Evolutionary conservation across 2,797 vertebrate genomes (phyloP), one percentile per base, ranked within the genome.

Genomic region (Capromys pilorides): DNA sequence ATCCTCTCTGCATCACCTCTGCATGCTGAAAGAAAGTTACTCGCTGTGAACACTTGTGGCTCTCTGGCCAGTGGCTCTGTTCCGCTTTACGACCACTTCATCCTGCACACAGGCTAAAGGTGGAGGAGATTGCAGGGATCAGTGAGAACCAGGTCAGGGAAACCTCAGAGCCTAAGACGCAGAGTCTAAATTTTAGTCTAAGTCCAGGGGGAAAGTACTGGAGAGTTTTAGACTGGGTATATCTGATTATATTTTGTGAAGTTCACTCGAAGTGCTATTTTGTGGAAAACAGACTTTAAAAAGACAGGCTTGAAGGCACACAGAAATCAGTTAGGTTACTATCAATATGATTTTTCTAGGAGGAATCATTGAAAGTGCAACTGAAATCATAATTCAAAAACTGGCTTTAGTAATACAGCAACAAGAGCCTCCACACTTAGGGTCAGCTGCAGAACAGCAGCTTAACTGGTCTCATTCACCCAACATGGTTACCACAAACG

Each of bases 181-280:
- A 67, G 49, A 86, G 9, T 85, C 78, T 62, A 86, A 4, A 49
- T 81, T 83, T 93, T 66, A 78, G 49, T 90, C 5, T 49, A 81
- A 86, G 54, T 45, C 45, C 84, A 93, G 51, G 0, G 26, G 45
- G 71, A 97, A 85, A 66, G 19, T 75, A 13, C 49, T 28, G n/a
- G 45, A 90, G 13, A 57, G 49, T 87, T 91, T 87, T 54, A 90
- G 64, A 9, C 49, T 87, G 10, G 7, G 64, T 71, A 86, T 33
- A 92, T 86, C 77, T 90, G 49, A 80, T 71, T 80, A 51, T 33
- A 87, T 64, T 90, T 94, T 81, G 78, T 33, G 82, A 94, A 96
- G 54, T 73, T 85, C 78, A 87, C n/a, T 66, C 0, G 0, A 69
- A 39, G 24, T 90, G 19, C 92, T 57, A 5, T 31, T 80, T 57